phyloP scores from a whole-genome alignment of 2,888 invertebrate species.

The Metalampra italica region DNA sequence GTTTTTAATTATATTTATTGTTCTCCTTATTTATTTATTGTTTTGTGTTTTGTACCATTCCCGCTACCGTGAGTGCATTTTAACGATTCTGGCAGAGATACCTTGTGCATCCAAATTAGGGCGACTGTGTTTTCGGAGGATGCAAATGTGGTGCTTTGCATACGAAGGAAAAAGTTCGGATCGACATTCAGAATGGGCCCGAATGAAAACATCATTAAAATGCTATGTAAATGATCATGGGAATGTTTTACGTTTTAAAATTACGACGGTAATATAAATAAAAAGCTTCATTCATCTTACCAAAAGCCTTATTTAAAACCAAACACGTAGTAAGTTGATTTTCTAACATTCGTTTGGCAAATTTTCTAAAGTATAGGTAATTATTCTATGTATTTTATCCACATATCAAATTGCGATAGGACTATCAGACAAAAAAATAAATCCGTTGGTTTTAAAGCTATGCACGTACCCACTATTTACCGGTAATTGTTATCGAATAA shows the following conservation, averaged over 20 bases:
- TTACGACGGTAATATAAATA: slow-evolving; percentile 10
- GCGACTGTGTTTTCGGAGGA: slow-evolving; percentile 48
- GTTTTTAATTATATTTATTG: slow-evolving; percentile 77
- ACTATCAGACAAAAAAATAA: background rate
- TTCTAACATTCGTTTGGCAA: too few species aligned
- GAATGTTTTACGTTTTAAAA: slow-evolving; percentile 27
- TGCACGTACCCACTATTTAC: slow-evolving; percentile 28
- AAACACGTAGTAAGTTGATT: too few species aligned
- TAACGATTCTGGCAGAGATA: slow-evolving; percentile 65
- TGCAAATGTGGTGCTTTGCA: slow-evolving; percentile 69
- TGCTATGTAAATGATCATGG: slow-evolving; percentile 55
- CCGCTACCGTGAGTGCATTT: slow-evolving; percentile 71
- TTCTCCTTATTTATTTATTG: slow-evolving; percentile 75
- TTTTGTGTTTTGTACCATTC: slow-evolving; percentile 61
- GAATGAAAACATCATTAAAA: slow-evolving; percentile 64
- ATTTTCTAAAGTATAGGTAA: too few species aligned
- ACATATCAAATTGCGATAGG: too few species aligned
- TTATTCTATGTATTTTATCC: too few species aligned
- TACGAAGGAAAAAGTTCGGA: slow-evolving; percentile 46
- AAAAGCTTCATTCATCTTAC: background rate
- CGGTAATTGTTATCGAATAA: slow-evolving; percentile 40
- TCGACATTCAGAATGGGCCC: slow-evolving; percentile 42
- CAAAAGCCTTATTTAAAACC: too few species aligned
- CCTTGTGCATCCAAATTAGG: slow-evolving; percentile 70
- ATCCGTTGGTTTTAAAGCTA: background rate